phyloP scores from a whole-genome alignment of 2,888 invertebrate species.

The Pogonocherus hispidulus region DNA sequence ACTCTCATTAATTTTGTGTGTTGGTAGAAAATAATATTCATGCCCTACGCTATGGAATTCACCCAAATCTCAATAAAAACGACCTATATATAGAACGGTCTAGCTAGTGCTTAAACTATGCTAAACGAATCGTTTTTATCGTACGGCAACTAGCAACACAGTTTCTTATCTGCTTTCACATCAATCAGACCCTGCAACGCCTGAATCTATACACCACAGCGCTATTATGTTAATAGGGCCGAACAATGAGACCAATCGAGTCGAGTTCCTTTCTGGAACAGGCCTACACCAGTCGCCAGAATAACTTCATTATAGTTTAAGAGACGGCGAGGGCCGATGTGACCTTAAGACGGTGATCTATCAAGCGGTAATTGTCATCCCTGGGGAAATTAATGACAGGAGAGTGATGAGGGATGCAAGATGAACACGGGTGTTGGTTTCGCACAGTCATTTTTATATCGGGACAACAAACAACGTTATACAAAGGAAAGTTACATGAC shows the following conservation, averaged over 20 bases:
- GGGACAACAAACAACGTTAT: too few relatives aligned
- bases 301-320: slow-evolving; percentile 18
- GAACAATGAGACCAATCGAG: slow-evolving; percentile 9
- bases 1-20: too few relatives aligned
- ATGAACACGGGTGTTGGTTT: not conserved
- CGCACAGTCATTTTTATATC: too few relatives aligned
- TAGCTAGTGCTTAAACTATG: too few relatives aligned
- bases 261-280: slow-evolving; percentile 6
- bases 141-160: not conserved
- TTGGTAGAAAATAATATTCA: too few relatives aligned
- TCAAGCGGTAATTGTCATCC: slow-evolving; percentile 26
- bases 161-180: not conserved
- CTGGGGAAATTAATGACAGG: slow-evolving; percentile 14
- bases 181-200: not conserved
- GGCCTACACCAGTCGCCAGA: not conserved
- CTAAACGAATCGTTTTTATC: too few relatives aligned
- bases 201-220: not conserved
- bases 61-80: too few relatives aligned
- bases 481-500: too few relatives aligned
- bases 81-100: too few relatives aligned
- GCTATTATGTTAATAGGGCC: slow-evolving; percentile 11
- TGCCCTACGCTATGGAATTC: too few relatives aligned
- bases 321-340: slow-evolving; percentile 1
- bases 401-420: not conserved
- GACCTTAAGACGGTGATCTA: slow-evolving; percentile 25